phyloP scores from a whole-genome alignment of 2,888 invertebrate species.

The Tinea pellionella region DNA sequence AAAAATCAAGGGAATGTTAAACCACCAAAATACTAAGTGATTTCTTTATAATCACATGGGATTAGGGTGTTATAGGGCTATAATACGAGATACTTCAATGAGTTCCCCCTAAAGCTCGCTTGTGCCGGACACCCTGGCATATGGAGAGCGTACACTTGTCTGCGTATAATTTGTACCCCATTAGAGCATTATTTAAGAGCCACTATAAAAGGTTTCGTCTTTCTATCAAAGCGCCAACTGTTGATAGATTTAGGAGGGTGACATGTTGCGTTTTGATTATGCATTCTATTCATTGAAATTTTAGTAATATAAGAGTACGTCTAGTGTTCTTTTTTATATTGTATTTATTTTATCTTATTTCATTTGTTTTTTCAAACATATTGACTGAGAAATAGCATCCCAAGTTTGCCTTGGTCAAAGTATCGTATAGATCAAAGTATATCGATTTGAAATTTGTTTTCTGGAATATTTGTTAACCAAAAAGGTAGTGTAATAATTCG shows the following conservation, averaged over 20 bases:
- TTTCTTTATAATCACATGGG: constrained; percentile 49
- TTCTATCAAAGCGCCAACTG: constrained; percentile 51
- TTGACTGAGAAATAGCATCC: no score
- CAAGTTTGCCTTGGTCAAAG: no score
- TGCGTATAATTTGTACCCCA: constrained; percentile 63
- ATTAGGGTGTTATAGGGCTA: constrained; percentile 56
- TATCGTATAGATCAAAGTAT: no score
- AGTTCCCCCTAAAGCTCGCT: constrained; percentile 24
- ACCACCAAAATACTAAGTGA: constrained; percentile 22
- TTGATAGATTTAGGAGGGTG: constrained; percentile 30
- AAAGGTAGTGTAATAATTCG: no score
- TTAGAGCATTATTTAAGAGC: constrained; percentile 40
- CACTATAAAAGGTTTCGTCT: constrained; percentile 42
- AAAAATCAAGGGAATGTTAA: background rate
- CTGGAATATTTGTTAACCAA: no score
- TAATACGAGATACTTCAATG: constrained; percentile 31
- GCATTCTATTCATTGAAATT: constrained; percentile 57
- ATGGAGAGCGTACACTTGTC: constrained; percentile 58
- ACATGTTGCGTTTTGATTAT: constrained; percentile 46
- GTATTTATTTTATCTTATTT: no score
- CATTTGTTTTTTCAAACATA: no score
- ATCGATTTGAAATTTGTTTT: no score
- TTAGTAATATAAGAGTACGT: background rate
- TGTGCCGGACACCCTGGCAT: constrained; percentile 59
- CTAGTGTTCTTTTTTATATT: background rate